Conservation (phyloP, 2,888 invertebrate species). For the Agrilus mali region DNA sequence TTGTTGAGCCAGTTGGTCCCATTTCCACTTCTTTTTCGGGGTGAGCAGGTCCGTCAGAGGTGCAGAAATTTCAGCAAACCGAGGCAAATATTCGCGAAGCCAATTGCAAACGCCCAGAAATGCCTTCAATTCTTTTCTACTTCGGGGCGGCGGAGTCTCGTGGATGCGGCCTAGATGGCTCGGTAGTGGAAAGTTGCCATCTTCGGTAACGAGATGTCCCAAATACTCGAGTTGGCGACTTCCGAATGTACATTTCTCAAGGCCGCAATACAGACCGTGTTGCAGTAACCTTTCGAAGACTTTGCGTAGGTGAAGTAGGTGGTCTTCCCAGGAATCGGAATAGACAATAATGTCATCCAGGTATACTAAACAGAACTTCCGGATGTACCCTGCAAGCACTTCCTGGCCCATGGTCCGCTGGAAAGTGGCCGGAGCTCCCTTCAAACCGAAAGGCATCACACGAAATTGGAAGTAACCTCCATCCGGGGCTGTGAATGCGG, state of each 20-base stretch:
- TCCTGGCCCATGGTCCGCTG: constrained; percentile 18
- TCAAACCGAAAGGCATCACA: constrained; percentile 20
- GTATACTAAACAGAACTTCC: constrained; percentile 15
- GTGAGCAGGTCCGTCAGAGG: constrained; percentile 15
- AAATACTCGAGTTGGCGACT: constrained; percentile 6
- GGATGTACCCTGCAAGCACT: constrained; percentile 13
- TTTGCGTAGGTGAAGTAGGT: constrained; percentile 9
- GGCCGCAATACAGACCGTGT: constrained; percentile 8
- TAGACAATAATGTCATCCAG: constrained; percentile 20
- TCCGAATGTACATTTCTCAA: constrained; percentile 11
- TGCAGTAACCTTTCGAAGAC: constrained; percentile 12
- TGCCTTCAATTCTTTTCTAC: constrained; percentile 6
- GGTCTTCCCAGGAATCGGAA: constrained; percentile 9
- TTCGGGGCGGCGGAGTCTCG: constrained; percentile 4
- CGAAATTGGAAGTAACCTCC: constrained; percentile 19
- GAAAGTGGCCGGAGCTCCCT: constrained; percentile 19
- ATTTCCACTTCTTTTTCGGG: constrained; percentile 5
- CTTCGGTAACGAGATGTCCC: constrained; percentile 9
- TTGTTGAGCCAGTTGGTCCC: constrained; percentile 7
- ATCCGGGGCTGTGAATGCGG: constrained; percentile 18
- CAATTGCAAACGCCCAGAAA: constrained; percentile 18
- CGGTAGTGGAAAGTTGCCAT: constrained; percentile 7
- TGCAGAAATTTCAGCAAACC: constrained; percentile 11
- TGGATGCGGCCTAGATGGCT: constrained; percentile 7
- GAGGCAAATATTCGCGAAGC: constrained; percentile 16